A percentile compares a stretch with the other conserved stretches of the same genome.
phyloP scores from a whole-genome alignment of 2,113 vertebrate species.

The pig (Sus scrofa) region T2T-Sscrofa CM000819.6:50535001-50535500 shows the following conservation, averaged over 20 bases:
- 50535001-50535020: not conserved
- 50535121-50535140: not conserved
- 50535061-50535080: not conserved
- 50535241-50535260: not conserved
- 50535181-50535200: not conserved
- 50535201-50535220: not conserved
- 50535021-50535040: not conserved
- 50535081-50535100: not conserved
- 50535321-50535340: not conserved
- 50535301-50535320: not conserved
- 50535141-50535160: not conserved
- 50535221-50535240: not conserved
- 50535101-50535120: not conserved
- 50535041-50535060: not conserved
- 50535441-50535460: not conserved
- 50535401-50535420: not conserved
- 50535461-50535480: not conserved
- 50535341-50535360: not conserved
- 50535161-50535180: not conserved
- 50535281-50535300: not conserved
- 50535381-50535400: accelerated
- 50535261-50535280: not conserved
- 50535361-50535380: not conserved
- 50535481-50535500: not conserved
- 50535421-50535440: not conserved